Conservation (phyloP, 2,888 invertebrate species). For the Sphaerophoria rueppellii region DNA sequence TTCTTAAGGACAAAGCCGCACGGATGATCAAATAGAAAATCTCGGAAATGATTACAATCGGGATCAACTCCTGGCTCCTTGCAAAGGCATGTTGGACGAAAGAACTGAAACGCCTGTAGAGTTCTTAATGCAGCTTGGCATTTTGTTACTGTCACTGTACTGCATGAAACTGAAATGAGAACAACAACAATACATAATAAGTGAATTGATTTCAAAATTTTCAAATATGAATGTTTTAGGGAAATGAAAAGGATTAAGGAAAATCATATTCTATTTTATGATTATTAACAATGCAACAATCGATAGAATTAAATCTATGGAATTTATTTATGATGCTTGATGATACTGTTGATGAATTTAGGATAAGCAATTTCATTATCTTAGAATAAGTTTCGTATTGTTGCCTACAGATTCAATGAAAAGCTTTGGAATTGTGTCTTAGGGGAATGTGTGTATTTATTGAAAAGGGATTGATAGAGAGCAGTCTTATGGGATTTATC, state of each 20-base stretch:
- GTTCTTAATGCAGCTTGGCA: constrained; percentile 95
- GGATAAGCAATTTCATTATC: background rate
- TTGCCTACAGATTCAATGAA: background rate
- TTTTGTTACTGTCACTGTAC: constrained; percentile 95
- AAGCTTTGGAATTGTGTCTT: background rate
- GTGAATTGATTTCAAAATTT: constrained; percentile 9
- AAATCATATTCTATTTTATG: background rate
- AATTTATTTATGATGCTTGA: background rate
- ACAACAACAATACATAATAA: constrained; percentile 38
- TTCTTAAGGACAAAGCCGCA: constrained; percentile 95
- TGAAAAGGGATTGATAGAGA: too few species aligned
- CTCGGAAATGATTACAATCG: constrained; percentile 95
- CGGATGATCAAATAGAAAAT: constrained; percentile 96
- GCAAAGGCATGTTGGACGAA: constrained; percentile 96
- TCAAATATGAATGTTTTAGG: background rate
- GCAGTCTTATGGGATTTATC: too few species aligned
- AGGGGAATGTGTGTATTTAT: too few species aligned
- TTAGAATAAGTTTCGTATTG: background rate
- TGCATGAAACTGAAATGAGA: constrained; percentile 91
- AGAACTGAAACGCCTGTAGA: constrained; percentile 95
- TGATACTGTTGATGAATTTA: background rate
- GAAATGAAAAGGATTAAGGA: constrained; percentile 3
- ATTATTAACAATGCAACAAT: background rate
- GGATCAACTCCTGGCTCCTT: constrained; percentile 95
- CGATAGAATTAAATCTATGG: background rate